Evolutionary conservation across 2,113 vertebrate genomes (phyloP), one percentile per base, ranked within the genome.

Genomic region (Erpornis zantholeuca): DNA sequence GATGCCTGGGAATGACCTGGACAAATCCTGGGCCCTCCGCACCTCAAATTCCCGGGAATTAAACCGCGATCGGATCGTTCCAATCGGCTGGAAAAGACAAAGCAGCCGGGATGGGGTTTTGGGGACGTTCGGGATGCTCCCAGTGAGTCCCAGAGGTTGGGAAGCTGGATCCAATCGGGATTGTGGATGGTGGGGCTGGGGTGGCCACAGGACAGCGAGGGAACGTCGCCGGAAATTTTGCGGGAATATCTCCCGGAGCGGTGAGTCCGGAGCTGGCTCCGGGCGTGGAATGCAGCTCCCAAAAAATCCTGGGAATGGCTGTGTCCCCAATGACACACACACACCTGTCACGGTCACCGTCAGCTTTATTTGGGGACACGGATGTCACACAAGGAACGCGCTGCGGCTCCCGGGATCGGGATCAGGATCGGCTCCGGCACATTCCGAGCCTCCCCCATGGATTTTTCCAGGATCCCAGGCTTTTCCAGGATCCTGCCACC

Each of bases 1-100:
- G 33, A 35, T 20, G 44, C 1, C 33, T 2, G 38, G 57, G 68
- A 54, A 57, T 0, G 42, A 57, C 35, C 42, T 2, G 22, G 57
- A 33, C 7, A 28, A 27, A 54, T 38, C 40, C 61, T 5, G 21
- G 35, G 15, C 7, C 15, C 10, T 40, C 29, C 71, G 16, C 44
- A 21, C 3, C 36, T 71, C 61, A 17, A 5, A 77, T 68, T 27
- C 53, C 63, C 2, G 14, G 83, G 45, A 60, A 52, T 60, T 22
- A 18, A 52, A 33, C 27, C 2, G 0, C 0, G 16, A 12, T 3
- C 3, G 0, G 36, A 44, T 35, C 2, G 4, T 8, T 61, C 45
- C 12, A 1, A 24, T 12, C 0, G 4, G 13, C 36, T 6, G 36
- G 71, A 24, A 50, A 50, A 25, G 7, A 8, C 50, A 3, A 21